Evolutionary conservation across 2,797 vertebrate genomes (phyloP).

Genomic region (Kryptopterus vitreolus): DNA sequence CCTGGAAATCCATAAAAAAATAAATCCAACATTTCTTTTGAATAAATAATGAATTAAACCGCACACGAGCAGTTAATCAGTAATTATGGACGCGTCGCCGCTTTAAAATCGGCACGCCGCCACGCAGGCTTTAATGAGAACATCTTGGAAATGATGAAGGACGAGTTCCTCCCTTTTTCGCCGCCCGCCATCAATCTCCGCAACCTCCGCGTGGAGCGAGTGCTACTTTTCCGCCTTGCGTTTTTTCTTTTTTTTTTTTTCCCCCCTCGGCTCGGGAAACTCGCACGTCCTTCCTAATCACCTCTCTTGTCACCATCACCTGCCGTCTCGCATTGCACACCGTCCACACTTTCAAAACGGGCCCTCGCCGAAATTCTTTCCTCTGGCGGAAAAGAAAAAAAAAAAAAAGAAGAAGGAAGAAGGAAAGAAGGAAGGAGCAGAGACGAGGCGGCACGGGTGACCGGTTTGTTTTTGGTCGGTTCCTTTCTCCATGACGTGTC

Average conservation of each 20-base stretch:
- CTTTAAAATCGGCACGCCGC: constrained; percentile 10
- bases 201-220: constrained; percentile 13
- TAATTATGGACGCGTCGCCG: constrained; percentile 9
- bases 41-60: too few species aligned
- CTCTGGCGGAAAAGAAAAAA: background rate
- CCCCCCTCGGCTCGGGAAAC: constrained; percentile 25
- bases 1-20: background rate
- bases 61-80: constrained; percentile 1
- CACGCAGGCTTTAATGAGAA: constrained; percentile 31
- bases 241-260: constrained; percentile 3
- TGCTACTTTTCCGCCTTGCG: constrained; percentile 12
- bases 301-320: constrained; percentile 33
- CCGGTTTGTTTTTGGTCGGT: constrained; percentile 42
- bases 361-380: constrained; percentile 17
- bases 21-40: too few species aligned
- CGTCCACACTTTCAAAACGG: constrained; percentile 42
- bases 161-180: constrained; percentile 33
- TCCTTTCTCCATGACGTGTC: constrained; percentile 44
- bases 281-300: constrained; percentile 25
- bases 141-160: constrained; percentile 48
- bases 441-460: constrained; percentile 21
- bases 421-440: background rate
- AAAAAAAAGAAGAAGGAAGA: background rate
- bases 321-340: constrained; percentile 23
- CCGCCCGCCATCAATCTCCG: constrained; percentile 34